Conservation (phyloP, 2,797 vertebrate genomes). For the Typhlichthys subterraneus region DNA sequence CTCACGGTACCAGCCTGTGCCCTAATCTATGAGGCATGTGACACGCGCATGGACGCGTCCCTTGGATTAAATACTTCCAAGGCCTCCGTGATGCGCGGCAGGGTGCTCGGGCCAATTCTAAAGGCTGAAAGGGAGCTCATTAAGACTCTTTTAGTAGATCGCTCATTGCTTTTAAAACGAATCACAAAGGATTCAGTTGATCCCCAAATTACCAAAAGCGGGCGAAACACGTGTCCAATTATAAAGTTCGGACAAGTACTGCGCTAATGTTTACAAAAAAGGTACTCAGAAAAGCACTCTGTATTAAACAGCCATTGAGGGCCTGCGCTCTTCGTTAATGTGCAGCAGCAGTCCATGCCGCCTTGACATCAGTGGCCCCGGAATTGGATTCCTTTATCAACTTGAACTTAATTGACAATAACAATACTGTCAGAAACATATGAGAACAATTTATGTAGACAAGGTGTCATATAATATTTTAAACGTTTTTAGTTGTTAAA, state of each 20-base stretch:
- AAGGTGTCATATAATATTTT: conserved; percentile 10
- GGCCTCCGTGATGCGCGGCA: conserved; percentile 47
- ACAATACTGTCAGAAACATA: conserved; percentile 67
- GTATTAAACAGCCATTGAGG: conserved; percentile 37
- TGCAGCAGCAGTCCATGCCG: conserved; percentile 42
- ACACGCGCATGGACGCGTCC: conserved; percentile 31
- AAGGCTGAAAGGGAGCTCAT: conserved; percentile 70
- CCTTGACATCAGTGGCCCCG: conserved; percentile 34
- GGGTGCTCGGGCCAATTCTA: conserved; percentile 61
- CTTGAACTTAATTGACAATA: conserved; percentile 52
- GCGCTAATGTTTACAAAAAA: conserved; percentile 71
- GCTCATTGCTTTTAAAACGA: conserved; percentile 63
- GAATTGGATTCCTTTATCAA: conserved; percentile 54
- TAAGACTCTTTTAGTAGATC: conserved; percentile 65
- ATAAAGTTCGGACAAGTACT: conserved; percentile 68
- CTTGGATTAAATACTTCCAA: conserved; percentile 72
- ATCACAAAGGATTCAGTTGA: conserved; percentile 69
- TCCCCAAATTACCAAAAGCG: conserved; percentile 54
- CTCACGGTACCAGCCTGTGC: conserved; percentile 20
- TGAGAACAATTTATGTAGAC: conserved; percentile 43
- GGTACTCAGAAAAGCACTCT: conserved; percentile 44
- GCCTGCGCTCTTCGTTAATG: conserved; percentile 29
- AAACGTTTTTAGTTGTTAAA: not conserved
- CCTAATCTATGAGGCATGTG: conserved; percentile 34
- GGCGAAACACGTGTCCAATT: conserved; percentile 73